Conservation (phyloP, 1,140 invertebrate species). For the Lasaia peninsularis region DNA sequence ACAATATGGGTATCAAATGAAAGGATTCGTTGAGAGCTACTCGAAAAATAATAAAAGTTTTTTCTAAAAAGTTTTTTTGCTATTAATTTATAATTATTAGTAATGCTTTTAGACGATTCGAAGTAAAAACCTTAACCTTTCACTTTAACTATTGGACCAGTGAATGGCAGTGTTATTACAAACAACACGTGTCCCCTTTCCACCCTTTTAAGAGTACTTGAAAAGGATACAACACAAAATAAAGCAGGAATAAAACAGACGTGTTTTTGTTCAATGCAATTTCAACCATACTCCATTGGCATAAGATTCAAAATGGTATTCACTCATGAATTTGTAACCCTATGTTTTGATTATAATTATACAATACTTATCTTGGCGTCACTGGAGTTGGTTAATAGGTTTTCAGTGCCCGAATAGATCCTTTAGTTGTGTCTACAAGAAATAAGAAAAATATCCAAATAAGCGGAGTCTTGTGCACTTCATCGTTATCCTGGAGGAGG, state of each 20-base stretch:
- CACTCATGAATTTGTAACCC: constrained; percentile 12
- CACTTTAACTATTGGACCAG: constrained; percentile 22
- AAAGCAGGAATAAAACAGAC: constrained; percentile 10
- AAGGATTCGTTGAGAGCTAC: too few relatives aligned
- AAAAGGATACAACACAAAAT: constrained; percentile 17
- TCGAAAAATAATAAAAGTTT: too few relatives aligned
- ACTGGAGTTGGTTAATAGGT: too few relatives aligned
- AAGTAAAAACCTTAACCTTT: neutral
- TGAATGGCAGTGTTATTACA: constrained; percentile 24
- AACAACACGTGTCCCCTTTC: constrained; percentile 29
- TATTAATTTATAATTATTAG: too few relatives aligned
- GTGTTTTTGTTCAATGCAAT: neutral
- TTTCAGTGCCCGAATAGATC: too few relatives aligned
- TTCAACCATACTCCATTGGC: neutral
- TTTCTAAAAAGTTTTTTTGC: too few relatives aligned
- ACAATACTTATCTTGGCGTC: too few relatives aligned
- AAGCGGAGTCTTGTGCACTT: too few relatives aligned
- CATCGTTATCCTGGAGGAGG: too few relatives aligned
- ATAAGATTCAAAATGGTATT: neutral
- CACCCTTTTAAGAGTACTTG: constrained; percentile 16
- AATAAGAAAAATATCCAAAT: too few relatives aligned
- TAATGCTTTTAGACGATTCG: neutral
- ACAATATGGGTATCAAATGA: too few relatives aligned
- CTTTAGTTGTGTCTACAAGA: too few relatives aligned
- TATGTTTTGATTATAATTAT: neutral